Conservation (phyloP, 2,888 invertebrate genomes). For the Archips crataeganus region DNA sequence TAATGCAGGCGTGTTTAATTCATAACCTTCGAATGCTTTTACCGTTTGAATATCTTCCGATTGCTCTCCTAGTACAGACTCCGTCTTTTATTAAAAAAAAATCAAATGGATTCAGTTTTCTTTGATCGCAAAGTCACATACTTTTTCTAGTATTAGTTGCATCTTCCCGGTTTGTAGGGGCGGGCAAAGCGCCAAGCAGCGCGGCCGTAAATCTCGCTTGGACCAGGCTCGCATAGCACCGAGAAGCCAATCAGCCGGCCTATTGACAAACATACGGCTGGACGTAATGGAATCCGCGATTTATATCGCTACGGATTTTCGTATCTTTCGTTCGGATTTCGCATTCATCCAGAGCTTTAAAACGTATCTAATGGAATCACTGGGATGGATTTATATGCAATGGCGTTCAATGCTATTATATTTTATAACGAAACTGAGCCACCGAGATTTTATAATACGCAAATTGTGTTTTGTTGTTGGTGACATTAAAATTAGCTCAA, state of each 20-base stretch:
- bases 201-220: conserved; percentile 44
- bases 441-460: conserved; percentile 23
- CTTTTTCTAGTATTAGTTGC: conserved; percentile 8
- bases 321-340: conserved; percentile 50
- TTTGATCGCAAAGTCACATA: neutral
- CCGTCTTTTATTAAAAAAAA: neutral
- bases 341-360: conserved; percentile 40
- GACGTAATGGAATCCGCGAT: conserved; percentile 76
- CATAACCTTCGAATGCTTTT: neutral
- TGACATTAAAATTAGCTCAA: conserved; percentile 31
- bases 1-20: neutral
- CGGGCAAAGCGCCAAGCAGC: conserved; percentile 43
- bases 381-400: conserved; percentile 34
- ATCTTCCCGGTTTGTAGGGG: conserved; percentile 15
- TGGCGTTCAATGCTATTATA: conserved; percentile 21
- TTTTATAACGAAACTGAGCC: conserved; percentile 30
- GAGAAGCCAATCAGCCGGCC: conserved; percentile 79
- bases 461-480: conserved; percentile 10
- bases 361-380: conserved; percentile 41
- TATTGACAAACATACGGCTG: conserved; percentile 83
- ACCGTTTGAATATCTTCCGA: neutral
- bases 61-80: no score
- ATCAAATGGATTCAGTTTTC: neutral
- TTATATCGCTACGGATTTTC: conserved; percentile 62
- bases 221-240: conserved; percentile 71